Conservation (phyloP, 2,797 vertebrate species). For the Sciurus carolinensis region DNA sequence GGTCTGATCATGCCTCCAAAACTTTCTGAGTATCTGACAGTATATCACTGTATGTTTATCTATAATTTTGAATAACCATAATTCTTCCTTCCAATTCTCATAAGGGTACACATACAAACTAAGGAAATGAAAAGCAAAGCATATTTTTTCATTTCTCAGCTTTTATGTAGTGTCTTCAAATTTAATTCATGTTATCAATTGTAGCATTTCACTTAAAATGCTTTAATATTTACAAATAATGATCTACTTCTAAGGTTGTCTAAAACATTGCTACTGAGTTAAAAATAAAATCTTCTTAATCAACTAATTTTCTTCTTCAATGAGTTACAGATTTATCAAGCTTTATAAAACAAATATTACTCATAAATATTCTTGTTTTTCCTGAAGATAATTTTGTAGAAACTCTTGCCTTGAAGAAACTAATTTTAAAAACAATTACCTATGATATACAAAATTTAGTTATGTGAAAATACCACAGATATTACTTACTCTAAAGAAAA, state of each 20-base stretch:
- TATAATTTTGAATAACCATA: constrained; percentile 69
- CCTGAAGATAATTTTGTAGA: constrained; percentile 14
- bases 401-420: constrained; percentile 55
- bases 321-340: constrained; percentile 51
- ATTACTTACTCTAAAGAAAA: constrained; percentile 95
- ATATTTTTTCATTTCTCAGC: background rate
- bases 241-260: constrained; percentile 52
- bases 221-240: constrained; percentile 60
- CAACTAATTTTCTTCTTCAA: constrained; percentile 56
- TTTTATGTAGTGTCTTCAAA: background rate
- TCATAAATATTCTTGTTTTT: constrained; percentile 39
- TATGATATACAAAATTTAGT: constrained; percentile 58
- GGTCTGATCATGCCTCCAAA: background rate
- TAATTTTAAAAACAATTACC: constrained; percentile 62
- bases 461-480: constrained; percentile 50
- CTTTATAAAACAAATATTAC: constrained; percentile 54
- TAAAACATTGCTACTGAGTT: constrained; percentile 55
- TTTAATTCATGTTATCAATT: constrained; percentile 63
- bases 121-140: constrained; percentile 40
- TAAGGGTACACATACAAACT: constrained; percentile 1
- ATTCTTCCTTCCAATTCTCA: constrained; percentile 56
- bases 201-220: constrained; percentile 44
- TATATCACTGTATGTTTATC: constrained; percentile 54
- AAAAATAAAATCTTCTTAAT: constrained; percentile 43
- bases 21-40: constrained; percentile 54